These are phyloP conservation scores for Sebastes aleutianus DNA, from an alignment of 2,797 vertebrate genomes.

Conservation along the genomic window DNA sequence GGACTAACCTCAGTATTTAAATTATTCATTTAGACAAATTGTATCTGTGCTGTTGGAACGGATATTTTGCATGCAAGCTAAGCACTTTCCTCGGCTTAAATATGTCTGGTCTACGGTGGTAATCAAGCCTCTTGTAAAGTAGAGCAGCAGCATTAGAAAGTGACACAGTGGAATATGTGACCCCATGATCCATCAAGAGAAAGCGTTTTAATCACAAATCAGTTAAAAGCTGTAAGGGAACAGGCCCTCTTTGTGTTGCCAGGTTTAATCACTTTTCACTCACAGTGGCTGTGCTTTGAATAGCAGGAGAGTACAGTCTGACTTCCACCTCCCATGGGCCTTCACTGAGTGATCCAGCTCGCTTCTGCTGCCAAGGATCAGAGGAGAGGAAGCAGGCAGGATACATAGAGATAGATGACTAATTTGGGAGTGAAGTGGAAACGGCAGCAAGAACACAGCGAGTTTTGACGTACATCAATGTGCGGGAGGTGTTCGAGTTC, in stretches of 20 bases:
- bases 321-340: background rate
- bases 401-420: background rate
- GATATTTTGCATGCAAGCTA: slow-evolving; percentile 3
- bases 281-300: slow-evolving; percentile 30
- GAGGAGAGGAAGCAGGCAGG: slow-evolving; percentile 6
- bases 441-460: background rate
- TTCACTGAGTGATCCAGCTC: slow-evolving; percentile 10
- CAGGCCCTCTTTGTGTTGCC: slow-evolving; percentile 21
- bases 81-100: background rate
- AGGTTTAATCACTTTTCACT: slow-evolving; percentile 51
- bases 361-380: slow-evolving; percentile 20
- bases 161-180: slow-evolving; percentile 25
- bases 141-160: slow-evolving; percentile 5
- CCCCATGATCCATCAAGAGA: slow-evolving; percentile 21
- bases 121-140: slow-evolving; percentile 18
- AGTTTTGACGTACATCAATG: background rate
- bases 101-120: background rate
- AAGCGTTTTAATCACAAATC: slow-evolving; percentile 38
- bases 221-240: slow-evolving; percentile 18
- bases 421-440: slow-evolving; percentile 12
- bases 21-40: slow-evolving; percentile 33
- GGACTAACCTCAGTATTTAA: slow-evolving; percentile 14
- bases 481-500: background rate
- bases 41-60: background rate
- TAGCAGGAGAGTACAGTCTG: slow-evolving; percentile 9